A percentile compares a stretch with the other conserved stretches of the same genome.
Conservation (phyloP, 1,140 invertebrate species). For the Bombus consobrinus region DNA sequence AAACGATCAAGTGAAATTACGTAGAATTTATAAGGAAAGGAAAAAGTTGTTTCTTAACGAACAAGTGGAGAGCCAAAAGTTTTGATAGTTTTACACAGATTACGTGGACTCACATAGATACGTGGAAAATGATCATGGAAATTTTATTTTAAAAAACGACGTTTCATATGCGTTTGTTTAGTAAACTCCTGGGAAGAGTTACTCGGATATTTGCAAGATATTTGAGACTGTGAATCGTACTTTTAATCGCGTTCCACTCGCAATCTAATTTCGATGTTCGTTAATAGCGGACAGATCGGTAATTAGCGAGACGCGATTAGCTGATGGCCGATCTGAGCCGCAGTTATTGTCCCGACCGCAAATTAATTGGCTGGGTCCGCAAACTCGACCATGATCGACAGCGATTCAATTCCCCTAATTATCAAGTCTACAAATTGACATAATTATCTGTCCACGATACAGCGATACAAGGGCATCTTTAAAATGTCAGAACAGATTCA, state of each 20-base stretch:
- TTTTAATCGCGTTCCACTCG: not conserved
- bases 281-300: constrained; percentile 47
- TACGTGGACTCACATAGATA: too few species aligned
- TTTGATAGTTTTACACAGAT: too few species aligned
- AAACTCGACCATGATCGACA: constrained; percentile 43
- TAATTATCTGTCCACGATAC: constrained; percentile 5
- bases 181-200: too few species aligned
- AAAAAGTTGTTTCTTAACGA: too few species aligned
- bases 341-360: constrained; percentile 45
- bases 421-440: not conserved
- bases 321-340: constrained; percentile 30
- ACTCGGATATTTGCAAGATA: not conserved
- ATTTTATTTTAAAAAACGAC: too few species aligned
- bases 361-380: constrained; percentile 64
- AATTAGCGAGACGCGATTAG: constrained; percentile 65
- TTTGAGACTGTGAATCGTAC: not conserved
- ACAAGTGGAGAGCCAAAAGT: too few species aligned
- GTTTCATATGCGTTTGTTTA: too few species aligned
- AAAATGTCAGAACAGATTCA: not conserved
- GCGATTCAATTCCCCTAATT: constrained; percentile 39
- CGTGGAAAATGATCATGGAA: too few species aligned
- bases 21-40: too few species aligned
- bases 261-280: constrained; percentile 30
- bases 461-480: not conserved
- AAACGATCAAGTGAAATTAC: too few species aligned